These are phyloP conservation scores for Anolis sagrei DNA, from an alignment of 2,113 vertebrate species.

Conservation along the genomic window DNA sequence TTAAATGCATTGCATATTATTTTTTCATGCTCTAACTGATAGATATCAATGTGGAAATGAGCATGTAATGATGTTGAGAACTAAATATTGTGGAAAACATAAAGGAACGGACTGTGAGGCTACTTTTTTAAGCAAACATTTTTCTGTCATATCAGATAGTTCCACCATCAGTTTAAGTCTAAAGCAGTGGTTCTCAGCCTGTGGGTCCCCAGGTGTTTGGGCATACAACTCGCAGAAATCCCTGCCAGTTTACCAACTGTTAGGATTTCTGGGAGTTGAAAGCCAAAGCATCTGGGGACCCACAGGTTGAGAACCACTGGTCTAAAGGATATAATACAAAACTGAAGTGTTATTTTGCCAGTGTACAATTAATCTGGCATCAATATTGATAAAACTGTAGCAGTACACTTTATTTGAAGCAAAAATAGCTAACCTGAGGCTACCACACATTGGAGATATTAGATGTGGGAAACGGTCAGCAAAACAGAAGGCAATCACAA, in stretches of 20 bases:
- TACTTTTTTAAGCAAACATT: neutral
- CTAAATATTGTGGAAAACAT: neutral
- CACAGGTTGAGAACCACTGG: too few species aligned
- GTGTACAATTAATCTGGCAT: neutral
- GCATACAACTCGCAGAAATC: too few species aligned
- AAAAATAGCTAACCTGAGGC: too few species aligned
- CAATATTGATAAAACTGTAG: neutral
- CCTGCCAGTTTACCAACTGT: too few species aligned
- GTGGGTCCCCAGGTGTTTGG: too few species aligned
- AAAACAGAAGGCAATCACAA: too few species aligned
- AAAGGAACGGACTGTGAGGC: too few species aligned
- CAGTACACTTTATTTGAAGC: too few species aligned
- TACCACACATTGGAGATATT: neutral
- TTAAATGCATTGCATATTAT: neutral
- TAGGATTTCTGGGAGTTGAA: too few species aligned
- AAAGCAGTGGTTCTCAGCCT: too few species aligned
- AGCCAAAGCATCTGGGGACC: too few species aligned
- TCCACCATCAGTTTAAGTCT: neutral
- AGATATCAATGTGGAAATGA: neutral
- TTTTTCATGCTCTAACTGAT: neutral
- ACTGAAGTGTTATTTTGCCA: neutral
- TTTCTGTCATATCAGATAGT: neutral
- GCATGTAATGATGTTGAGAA: neutral
- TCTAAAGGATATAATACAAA: neutral
- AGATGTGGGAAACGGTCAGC: neutral